Percentiles rank a stretch among this genome's conserved stretches.
Evolutionary conservation across 2,797 vertebrate species (phyloP).

Genomic region (Liparis tanakae): DNA sequence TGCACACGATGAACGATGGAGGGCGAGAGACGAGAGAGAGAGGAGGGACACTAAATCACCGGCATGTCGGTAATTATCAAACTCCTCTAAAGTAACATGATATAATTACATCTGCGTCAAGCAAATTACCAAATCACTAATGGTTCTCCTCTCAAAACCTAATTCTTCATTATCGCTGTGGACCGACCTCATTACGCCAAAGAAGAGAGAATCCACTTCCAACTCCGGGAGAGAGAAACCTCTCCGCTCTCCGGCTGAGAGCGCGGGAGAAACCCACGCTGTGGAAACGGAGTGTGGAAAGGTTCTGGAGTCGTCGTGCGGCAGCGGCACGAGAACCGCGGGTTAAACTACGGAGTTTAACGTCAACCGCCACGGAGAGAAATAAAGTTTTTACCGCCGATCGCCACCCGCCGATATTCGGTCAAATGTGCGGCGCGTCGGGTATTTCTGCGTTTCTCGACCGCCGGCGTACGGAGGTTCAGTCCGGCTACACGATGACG

Average conservation of each 20-base stretch:
- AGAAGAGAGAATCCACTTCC: constrained; percentile 38
- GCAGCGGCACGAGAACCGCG: too few relatives aligned
- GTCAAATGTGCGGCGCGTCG: too few relatives aligned
- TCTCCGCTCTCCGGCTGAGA: neutral
- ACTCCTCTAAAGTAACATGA: constrained; percentile 76
- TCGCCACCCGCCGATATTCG: too few relatives aligned
- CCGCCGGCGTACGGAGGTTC: too few relatives aligned
- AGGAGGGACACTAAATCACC: constrained; percentile 65
- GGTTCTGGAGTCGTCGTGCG: neutral
- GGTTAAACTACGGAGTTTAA: too few relatives aligned
- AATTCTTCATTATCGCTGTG: constrained; percentile 67
- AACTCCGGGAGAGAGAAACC: constrained; percentile 14
- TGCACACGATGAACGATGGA: constrained; percentile 14
- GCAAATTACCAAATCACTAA: constrained; percentile 76
- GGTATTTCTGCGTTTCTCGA: too few relatives aligned
- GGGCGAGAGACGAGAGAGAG: constrained; percentile 31
- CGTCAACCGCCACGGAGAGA: too few relatives aligned
- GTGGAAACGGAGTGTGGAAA: neutral
- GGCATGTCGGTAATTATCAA: constrained; percentile 78
- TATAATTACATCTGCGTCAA: constrained; percentile 75
- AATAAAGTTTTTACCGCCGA: too few relatives aligned
- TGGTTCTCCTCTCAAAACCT: constrained; percentile 68
- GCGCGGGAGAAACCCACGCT: neutral
- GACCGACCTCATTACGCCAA: constrained; percentile 63
- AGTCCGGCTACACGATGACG: too few relatives aligned